Percentiles rank a stretch among this genome's conserved stretches.
Conservation (phyloP, 2,888 invertebrate genomes). For the Geotrupes spiniger region DNA sequence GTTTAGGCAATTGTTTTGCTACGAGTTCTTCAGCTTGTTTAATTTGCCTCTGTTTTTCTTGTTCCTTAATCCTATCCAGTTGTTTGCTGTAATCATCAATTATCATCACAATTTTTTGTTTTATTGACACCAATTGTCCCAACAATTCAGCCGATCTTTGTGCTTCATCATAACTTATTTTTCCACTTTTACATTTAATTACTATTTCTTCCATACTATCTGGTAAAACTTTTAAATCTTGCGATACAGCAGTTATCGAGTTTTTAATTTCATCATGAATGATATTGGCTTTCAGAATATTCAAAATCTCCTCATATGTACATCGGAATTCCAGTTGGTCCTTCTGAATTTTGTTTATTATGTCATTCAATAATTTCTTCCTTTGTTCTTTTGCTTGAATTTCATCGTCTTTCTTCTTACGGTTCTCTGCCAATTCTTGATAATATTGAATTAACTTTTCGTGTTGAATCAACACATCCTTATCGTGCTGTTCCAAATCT, state of each 20-base stretch:
- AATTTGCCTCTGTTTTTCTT: slow-evolving; percentile 36
- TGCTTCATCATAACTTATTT: slow-evolving; percentile 54
- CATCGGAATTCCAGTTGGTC: slow-evolving; percentile 57
- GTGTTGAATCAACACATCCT: slow-evolving; percentile 54
- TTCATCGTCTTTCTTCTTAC: slow-evolving; percentile 54
- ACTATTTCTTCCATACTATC: slow-evolving; percentile 52
- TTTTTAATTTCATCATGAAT: slow-evolving; percentile 26
- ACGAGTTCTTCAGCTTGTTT: slow-evolving; percentile 5
- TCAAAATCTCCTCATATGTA: slow-evolving; percentile 57
- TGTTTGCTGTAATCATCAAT: slow-evolving; percentile 37
- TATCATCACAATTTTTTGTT: slow-evolving; percentile 34
- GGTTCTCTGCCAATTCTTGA: slow-evolving; percentile 47
- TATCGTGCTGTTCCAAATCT: slow-evolving; percentile 55
- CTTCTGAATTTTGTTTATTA: slow-evolving; percentile 56
- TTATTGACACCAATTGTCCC: slow-evolving; percentile 23
- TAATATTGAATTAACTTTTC: slow-evolving; percentile 52
- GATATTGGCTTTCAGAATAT: slow-evolving; percentile 41
- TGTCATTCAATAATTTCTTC: slow-evolving; percentile 31
- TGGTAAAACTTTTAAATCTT: slow-evolving; percentile 48
- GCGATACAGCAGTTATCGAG: slow-evolving; percentile 45
- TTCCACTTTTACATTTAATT: slow-evolving; percentile 50
- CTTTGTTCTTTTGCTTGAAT: slow-evolving; percentile 51
- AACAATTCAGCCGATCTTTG: slow-evolving; percentile 33
- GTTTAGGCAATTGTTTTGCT: slow-evolving; percentile 6
- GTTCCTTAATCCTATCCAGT: slow-evolving; percentile 41